These are phyloP conservation scores for Ophion obscuratus DNA, from an alignment of 2,888 invertebrate species.

Conservation along the genomic window DNA sequence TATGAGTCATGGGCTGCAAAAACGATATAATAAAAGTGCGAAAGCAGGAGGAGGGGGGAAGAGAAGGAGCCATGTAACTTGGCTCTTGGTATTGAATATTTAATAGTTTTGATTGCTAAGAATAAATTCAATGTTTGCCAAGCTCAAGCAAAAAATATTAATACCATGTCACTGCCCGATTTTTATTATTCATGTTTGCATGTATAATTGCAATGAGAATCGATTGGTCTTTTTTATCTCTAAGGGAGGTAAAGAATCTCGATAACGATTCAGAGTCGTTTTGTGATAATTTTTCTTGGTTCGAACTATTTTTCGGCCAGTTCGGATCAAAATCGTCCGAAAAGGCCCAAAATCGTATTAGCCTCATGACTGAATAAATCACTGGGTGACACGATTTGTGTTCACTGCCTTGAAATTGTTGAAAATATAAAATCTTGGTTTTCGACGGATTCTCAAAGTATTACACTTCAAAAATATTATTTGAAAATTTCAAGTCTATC, in stretches of 20 bases:
- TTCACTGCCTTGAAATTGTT: too few relatives aligned
- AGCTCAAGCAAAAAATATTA: neutral
- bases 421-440: too few relatives aligned
- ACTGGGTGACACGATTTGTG: neutral
- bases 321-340: neutral
- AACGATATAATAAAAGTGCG: slow-evolving; percentile 19
- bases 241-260: neutral
- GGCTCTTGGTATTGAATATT: neutral
- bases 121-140: too few relatives aligned
- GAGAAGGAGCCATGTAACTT: neutral
- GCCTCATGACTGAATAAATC: neutral
- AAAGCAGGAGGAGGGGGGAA: neutral
- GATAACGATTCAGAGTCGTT: neutral
- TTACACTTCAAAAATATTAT: too few relatives aligned
- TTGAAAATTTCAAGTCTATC: too few relatives aligned
- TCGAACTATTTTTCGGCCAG: neutral
- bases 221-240: neutral
- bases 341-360: neutral
- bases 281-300: neutral
- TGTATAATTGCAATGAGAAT: neutral
- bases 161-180: neutral
- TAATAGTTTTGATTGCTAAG: neutral
- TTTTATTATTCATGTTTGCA: neutral
- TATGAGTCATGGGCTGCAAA: neutral
- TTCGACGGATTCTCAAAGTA: too few relatives aligned